These are phyloP conservation scores for Eledona agricola DNA, from an alignment of 2,888 invertebrate genomes.

Conservation along the genomic window DNA sequence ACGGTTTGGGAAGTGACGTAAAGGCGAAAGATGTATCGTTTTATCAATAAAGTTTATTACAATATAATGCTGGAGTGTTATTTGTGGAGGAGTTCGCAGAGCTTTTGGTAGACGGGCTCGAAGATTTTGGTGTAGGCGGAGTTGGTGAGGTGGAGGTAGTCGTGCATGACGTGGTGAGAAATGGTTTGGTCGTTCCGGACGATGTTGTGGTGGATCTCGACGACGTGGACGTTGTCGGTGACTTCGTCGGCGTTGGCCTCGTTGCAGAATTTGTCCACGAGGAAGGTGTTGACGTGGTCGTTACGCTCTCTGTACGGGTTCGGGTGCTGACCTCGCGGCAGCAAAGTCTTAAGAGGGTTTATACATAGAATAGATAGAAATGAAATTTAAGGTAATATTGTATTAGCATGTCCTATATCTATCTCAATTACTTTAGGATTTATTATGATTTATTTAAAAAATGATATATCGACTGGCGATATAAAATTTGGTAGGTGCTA, in stretches of 20 bases:
- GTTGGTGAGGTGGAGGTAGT: conserved; percentile 74
- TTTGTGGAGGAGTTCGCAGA: conserved; percentile 51
- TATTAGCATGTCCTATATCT: too few species aligned
- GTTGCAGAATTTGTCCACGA: conserved; percentile 61
- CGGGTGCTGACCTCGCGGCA: conserved; percentile 72
- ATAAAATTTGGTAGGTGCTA: too few species aligned
- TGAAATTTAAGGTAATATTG: too few species aligned
- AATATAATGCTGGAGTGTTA: too few species aligned
- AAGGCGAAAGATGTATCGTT: too few species aligned
- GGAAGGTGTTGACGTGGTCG: conserved; percentile 66
- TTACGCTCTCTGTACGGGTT: conserved; percentile 71
- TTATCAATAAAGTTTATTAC: too few species aligned
- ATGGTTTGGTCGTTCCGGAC: conserved; percentile 67
- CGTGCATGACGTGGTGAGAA: conserved; percentile 72
- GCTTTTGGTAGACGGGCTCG: conserved; percentile 65
- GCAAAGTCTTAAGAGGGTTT: conserved; percentile 67
- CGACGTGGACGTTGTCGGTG: conserved; percentile 57
- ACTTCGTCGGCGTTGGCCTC: conserved; percentile 55
- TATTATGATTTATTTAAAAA: too few species aligned
- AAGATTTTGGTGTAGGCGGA: conserved; percentile 71
- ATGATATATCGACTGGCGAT: too few species aligned
- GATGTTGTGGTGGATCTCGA: conserved; percentile 59
- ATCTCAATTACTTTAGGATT: too few species aligned
- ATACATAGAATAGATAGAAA: too few species aligned
- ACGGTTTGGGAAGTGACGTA: conserved; percentile 66